Evolutionary conservation across 2,113 vertebrate species (phyloP), one percentile per base, ranked within the genome.

Genomic region (Pelusios castaneus): DNA sequence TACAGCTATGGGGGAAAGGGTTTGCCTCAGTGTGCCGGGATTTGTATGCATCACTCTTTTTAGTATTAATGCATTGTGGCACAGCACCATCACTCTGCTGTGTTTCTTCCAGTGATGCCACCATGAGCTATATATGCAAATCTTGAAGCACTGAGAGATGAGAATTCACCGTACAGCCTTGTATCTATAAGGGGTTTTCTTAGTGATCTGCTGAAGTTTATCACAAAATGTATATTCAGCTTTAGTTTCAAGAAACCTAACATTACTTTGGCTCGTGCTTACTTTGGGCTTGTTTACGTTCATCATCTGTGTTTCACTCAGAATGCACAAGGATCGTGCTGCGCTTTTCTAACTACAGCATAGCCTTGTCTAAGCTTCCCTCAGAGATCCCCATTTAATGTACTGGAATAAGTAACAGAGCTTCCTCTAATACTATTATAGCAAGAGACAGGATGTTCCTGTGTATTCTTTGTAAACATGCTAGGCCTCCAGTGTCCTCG

Each of bases 271-370:
- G 38, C 24, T 84, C 41, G 6, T 10, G 2, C 5, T 9, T 6
- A n/a, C 2, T 0, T 41, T 38, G 79, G n/a, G 12, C 38, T 43
- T 85, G 85, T 38, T 76, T 47, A 8, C 29, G 5, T 19, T 11
- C 60, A 80, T 38, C 63, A 70, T 89, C 0, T 0, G 3, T 12
- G n/a, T 14, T 29, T 76, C 17, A 67, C 4, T 6, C 54, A 70
- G 63, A 19, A n/a, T 70, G 63, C n/a, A n/a, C 38, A 41, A 10
- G 58, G 17, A 43, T 75, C n/a, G 11, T 41, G 41, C 24, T 45
- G 73, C 41, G 27, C 73, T 45, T 76, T 75, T 75, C 41, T 43
- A 41, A 76, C 38, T 19, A 41, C 16, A 82, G 14, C 8, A 45
- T 5, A 38, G 22, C 14, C 43, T 92, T 88, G 87, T 82, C 67